Percentiles rank a stretch among this genome's conserved stretches.
Conservation (phyloP, 1,140 invertebrate species). For the Monochamus saltuarius region DNA sequence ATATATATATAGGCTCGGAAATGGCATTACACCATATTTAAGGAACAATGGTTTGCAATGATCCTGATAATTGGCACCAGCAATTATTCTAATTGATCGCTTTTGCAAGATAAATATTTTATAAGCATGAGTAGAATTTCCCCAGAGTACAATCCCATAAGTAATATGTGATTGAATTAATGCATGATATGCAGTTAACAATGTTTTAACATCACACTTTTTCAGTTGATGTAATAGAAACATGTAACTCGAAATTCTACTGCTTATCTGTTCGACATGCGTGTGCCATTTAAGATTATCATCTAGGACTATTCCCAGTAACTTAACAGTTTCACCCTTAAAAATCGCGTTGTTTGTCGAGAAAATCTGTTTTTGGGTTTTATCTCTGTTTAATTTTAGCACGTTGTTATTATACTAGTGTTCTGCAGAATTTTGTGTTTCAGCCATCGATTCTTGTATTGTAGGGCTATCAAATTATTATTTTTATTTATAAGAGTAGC, state of each 20-base stretch:
- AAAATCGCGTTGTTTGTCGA: no score
- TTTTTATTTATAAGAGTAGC: background rate
- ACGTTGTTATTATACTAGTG: background rate
- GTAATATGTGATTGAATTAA: no score
- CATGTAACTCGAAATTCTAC: background rate
- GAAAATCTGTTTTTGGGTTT: background rate
- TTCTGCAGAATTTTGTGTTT: background rate
- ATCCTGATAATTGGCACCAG: no score
- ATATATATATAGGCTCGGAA: no score
- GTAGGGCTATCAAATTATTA: background rate
- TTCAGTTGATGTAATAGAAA: background rate
- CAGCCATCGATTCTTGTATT: background rate
- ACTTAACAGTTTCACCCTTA: background rate
- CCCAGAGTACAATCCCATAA: slow-evolving; percentile 3
- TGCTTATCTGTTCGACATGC: background rate
- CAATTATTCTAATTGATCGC: no score
- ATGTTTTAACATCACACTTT: background rate
- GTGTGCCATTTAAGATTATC: slow-evolving; percentile 2
- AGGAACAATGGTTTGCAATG: no score
- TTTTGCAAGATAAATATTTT: no score
- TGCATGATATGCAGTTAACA: no score
- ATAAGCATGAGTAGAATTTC: no score
- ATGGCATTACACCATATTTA: no score
- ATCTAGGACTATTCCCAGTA: background rate
- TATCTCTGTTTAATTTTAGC: background rate